phyloP scores from a whole-genome alignment of 2,888 invertebrate species.

The Callosobruchus maculatus region DNA sequence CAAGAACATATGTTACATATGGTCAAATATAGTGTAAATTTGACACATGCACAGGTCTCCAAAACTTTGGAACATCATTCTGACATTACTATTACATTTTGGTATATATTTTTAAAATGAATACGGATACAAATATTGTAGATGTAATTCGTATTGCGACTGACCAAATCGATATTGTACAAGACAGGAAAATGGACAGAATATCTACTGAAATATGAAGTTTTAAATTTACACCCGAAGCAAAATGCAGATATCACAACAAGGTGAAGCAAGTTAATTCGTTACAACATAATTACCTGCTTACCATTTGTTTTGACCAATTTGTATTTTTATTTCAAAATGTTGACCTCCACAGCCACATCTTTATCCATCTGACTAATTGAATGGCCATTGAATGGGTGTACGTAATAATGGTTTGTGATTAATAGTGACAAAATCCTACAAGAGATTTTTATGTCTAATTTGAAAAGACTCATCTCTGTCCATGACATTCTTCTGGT shows the following conservation, averaged over 20 bases:
- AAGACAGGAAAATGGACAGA: too few species aligned
- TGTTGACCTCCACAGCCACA: background rate
- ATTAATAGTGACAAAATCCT: background rate
- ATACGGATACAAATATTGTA: too few species aligned
- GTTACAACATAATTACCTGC: background rate
- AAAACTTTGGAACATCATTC: too few species aligned
- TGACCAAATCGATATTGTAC: too few species aligned
- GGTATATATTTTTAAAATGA: too few species aligned
- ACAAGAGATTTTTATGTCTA: background rate
- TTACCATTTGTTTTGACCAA: background rate
- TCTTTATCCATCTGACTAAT: background rate
- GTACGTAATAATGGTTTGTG: background rate
- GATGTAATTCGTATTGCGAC: too few species aligned
- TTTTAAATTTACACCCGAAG: too few species aligned
- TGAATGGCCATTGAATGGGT: background rate
- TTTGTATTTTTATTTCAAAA: background rate
- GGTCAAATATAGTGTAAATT: too few species aligned
- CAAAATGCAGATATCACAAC: background rate
- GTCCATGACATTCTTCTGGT: background rate
- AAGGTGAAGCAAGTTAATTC: background rate
- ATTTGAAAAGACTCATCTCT: background rate
- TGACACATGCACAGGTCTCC: too few species aligned
- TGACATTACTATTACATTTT: too few species aligned
- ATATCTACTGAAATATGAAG: too few species aligned
- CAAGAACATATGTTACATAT: too few species aligned